Conservation (phyloP, 2,113 vertebrate species). For the Epinephelus fuscoguttatus region DNA sequence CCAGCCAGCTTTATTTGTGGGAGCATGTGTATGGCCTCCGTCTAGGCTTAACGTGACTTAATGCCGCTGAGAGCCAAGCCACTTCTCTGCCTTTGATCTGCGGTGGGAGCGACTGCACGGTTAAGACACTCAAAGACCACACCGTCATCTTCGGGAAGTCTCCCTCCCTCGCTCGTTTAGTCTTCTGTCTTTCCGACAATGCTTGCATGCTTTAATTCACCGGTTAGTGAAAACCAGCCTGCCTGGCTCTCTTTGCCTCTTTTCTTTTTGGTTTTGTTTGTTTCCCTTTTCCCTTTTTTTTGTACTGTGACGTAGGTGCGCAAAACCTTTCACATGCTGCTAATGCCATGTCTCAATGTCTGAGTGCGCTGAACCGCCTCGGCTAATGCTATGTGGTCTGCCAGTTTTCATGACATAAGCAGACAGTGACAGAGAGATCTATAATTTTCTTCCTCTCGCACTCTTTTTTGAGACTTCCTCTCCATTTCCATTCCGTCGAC, state of each 20-base stretch:
- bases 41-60: constrained; percentile 79
- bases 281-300: background rate
- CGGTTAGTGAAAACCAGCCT: constrained; percentile 6
- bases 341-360: constrained; percentile 64
- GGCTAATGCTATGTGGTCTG: constrained; percentile 63
- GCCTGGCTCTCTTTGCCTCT: background rate
- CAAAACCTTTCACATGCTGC: constrained; percentile 45
- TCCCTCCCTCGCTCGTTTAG: constrained; percentile 18
- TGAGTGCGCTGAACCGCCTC: constrained; percentile 46
- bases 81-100: constrained; percentile 79
- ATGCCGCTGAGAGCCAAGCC: constrained; percentile 68
- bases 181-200: constrained; percentile 33
- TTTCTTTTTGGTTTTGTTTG: constrained; percentile 1
- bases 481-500: constrained; percentile 67
- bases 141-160: constrained; percentile 55
- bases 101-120: constrained; percentile 63
- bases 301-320: constrained; percentile 30
- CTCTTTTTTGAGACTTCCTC: constrained; percentile 66
- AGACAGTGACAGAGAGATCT: constrained; percentile 74
- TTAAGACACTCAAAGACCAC: constrained; percentile 71
- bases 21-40: constrained; percentile 76
- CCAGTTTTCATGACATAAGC: constrained; percentile 75
- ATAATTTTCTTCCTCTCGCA: constrained; percentile 74
- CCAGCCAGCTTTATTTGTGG: constrained; percentile 77
- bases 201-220: constrained; percentile 21